phyloP scores from a whole-genome alignment of 2,888 invertebrate species.

The Rapana venosa region DNA sequence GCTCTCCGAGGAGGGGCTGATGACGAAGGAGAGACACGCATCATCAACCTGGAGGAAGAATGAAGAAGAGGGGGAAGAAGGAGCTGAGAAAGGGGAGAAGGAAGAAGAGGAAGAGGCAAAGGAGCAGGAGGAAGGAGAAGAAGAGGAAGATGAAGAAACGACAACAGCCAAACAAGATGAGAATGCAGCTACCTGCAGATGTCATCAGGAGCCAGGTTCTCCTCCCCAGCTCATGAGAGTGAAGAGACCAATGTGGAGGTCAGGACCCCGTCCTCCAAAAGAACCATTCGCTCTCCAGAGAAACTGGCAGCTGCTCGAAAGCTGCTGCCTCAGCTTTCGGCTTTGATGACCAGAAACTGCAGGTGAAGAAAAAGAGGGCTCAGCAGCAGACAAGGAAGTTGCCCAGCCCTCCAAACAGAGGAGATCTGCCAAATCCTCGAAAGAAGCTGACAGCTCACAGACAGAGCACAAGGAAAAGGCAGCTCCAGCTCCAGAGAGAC shows the following conservation, averaged over 20 bases:
- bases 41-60: constrained; percentile 52
- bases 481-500: constrained; percentile 40
- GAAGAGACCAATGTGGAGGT: constrained; percentile 44
- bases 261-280: constrained; percentile 36
- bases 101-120: constrained; percentile 33
- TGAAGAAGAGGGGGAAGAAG: constrained; percentile 47
- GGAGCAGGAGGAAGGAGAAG: constrained; percentile 44
- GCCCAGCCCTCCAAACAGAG: constrained; percentile 41
- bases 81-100: constrained; percentile 6
- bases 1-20: constrained; percentile 38
- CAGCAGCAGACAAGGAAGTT: constrained; percentile 39
- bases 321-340: constrained; percentile 53
- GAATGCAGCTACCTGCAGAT: constrained; percentile 52
- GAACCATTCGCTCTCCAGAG: constrained; percentile 51
- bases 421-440: constrained; percentile 40
- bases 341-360: constrained; percentile 52
- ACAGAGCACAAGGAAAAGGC: constrained; percentile 35
- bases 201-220: constrained; percentile 49
- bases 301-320: constrained; percentile 51
- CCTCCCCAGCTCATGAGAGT: constrained; percentile 47
- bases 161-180: constrained; percentile 35
- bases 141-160: constrained; percentile 24
- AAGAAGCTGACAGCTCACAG: constrained; percentile 34
- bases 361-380: constrained; percentile 36
- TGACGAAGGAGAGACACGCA: constrained; percentile 48